Evolutionary conservation across 2,888 invertebrate species (phyloP), one percentile per base, ranked within the genome.

Genomic region (Malachius bipustulatus): DNA sequence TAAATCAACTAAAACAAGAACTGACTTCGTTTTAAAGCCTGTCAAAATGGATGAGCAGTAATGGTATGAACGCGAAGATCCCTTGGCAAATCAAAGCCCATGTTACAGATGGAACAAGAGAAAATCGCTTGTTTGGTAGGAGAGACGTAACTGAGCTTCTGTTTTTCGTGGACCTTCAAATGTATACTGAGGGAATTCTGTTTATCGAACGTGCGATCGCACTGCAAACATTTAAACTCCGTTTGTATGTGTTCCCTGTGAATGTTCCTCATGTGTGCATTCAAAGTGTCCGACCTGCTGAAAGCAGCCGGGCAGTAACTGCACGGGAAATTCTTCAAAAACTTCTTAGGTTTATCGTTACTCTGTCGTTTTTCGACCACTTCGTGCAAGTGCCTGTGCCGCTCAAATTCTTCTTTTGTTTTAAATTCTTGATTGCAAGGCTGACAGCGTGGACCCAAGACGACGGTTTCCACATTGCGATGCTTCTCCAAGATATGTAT

Each of bases 111-210:
- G 37, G 70, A 69, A 53, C 75, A 75, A 47, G 67, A 67, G 56
- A 68, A 60, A 30, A 50, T 26, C 16, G 46, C 47, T 10, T 67
- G 67, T 0, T 60, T 56, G n/a, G 64, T 62, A 4, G 50, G 62
- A 0, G 59, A 61, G 9, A 15, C 34, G 13, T 27, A 26, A 8
- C 19, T 16, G 3, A 12, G 14, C 11, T 30, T 36, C 16, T 37
- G 36, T 24, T 37, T 39, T n/a, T 60, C 73, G 64, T 60, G 77
- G 64, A 53, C 74, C 55, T 66, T 75, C 58, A 59, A 67, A 58
- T 70, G 78, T 60, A 62, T 77, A 33, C 73, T 73, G 15, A 79
- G 54, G 8, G 78, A 76, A 11, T 69, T 61, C 13, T 73, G 73
- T 9, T 77, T 75, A 39, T 66, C 69, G 32, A 78, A 70, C 0